Percentiles rank a stretch among this genome's conserved stretches.
phyloP scores from a whole-genome alignment of 1,140 invertebrate genomes.

The Drosophila kikkawai region DNA sequence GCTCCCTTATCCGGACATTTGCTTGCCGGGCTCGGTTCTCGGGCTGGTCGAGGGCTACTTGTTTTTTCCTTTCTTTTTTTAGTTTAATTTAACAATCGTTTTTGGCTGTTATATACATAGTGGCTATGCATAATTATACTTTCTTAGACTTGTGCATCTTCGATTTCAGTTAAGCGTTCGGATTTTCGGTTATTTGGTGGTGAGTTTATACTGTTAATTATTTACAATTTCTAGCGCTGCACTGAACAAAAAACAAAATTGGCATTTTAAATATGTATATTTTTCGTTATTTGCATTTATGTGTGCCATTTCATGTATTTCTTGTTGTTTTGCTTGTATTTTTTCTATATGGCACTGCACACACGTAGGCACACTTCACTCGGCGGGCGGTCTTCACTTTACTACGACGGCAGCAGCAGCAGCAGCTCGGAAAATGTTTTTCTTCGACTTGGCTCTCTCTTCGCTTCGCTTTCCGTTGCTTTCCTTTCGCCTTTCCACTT shows the following conservation, averaged over 20 bases:
- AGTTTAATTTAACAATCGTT: conserved; percentile 30
- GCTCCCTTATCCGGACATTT: conserved; percentile 81
- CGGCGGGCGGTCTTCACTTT: conserved; percentile 50
- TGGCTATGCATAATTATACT: conserved; percentile 62
- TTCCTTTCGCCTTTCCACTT: conserved; percentile 46
- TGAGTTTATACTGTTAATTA: conserved; percentile 73
- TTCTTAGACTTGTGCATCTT: conserved; percentile 42
- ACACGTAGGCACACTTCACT: conserved; percentile 51
- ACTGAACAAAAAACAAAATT: conserved; percentile 53
- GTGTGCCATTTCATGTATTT: conserved; percentile 19
- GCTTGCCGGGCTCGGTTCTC: conserved; percentile 62
- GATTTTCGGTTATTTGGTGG: conserved; percentile 59
- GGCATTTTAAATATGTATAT: conserved; percentile 4
- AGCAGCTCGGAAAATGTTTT: conserved; percentile 70
- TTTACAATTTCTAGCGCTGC: conserved; percentile 75
- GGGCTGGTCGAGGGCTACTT: conserved; percentile 2
- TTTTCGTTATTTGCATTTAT: background rate
- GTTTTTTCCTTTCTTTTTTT: background rate
- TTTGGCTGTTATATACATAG: conserved; percentile 61
- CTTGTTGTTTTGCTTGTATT: conserved; percentile 6
- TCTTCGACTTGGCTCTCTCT: conserved; percentile 39
- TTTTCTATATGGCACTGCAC: conserved; percentile 24
- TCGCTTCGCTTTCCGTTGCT: conserved; percentile 12
- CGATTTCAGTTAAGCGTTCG: conserved; percentile 38
- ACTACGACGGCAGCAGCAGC: conserved; percentile 40